A percentile compares a stretch with the other conserved stretches of the same genome.
These are phyloP conservation scores for Latrodectus elegans DNA, from an alignment of 2,888 invertebrate genomes.

Conservation along the genomic window DNA sequence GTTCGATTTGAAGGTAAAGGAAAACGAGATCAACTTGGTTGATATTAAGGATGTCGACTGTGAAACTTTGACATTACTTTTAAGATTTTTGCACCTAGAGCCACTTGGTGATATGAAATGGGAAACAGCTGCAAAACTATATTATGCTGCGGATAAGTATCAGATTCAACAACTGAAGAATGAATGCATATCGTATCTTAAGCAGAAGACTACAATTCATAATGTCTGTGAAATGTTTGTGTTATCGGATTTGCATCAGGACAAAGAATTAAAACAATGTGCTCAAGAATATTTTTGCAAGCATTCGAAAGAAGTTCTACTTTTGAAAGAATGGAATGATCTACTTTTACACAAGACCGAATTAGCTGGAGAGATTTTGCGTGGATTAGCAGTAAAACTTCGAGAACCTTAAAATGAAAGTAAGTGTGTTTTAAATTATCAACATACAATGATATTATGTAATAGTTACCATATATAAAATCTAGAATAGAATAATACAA, in stretches of 20 bases:
- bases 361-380: neutral
- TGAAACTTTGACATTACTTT: neutral
- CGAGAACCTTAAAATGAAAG: neutral
- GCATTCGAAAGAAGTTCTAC: neutral
- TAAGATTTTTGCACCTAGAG: neutral
- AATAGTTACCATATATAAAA: no score
- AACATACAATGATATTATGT: no score
- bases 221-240: neutral
- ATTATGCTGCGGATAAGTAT: slow-evolving; percentile 10
- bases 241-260: neutral
- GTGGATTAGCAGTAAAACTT: neutral
- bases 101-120: neutral
- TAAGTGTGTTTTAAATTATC: neutral
- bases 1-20: neutral
- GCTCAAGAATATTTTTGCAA: neutral
- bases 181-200: neutral
- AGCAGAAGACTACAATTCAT: neutral
- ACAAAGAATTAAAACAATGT: neutral
- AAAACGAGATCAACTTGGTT: neutral
- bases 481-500: no score
- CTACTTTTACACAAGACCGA: neutral
- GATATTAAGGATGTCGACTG: neutral
- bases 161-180: neutral
- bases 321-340: neutral
- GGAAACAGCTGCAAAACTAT: neutral